Base-by-base conservation (phyloP, 37 sponge, comb jelly and placozoan genomes). In the Dysidea cf. avara region DNA sequence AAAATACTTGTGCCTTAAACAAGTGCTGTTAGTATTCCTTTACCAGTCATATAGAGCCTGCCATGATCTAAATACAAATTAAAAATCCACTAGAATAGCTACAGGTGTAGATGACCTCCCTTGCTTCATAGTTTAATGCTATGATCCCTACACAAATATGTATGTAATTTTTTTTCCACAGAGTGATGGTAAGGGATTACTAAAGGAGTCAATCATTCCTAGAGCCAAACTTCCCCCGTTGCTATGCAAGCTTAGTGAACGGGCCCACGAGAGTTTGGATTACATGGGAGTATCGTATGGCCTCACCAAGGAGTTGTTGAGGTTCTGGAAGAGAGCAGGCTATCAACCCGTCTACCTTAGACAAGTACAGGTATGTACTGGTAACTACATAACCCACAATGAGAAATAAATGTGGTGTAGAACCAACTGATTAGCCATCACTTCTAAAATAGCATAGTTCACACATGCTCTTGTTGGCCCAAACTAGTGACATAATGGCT, bases 241-340 rank as follows among this genome's bases (percentile, higher is more conserved):
- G 20, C 82, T 97, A 52, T 43, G 48, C 20, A 68, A 78, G 55
- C 79, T 97, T 18, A 55, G 53, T 29, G 99, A 97, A 48, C 29
- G 92, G 25, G 66, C 69, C 60, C 79, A 87, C 16, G 92, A 93
- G 78, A 29, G 40, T 11, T 61, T 94, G 34, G 92, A 94, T 37
- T 94, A 97, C 59, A 33, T 97, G 16, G 99, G 94, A 18, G 89
- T 93, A 62, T 71, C 79, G 5, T 93, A 79, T 47, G 89, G 89
- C 0, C 81, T 93, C 56, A 88, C 94, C 1, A 56, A 35, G n/a
- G 66, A 66, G 20, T 43, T 83, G 38, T 57, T 35, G 50, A 89
- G 90, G 66, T 97, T 97, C 71, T 97, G 99, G 99, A 87, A 78
- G 54, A 64, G 83, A 34, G 64, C 75, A n/a, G 81, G 83, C 50